Evolutionary conservation across 2,797 vertebrate genomes (phyloP).

Genomic region (Notolabrus celidotus): DNA sequence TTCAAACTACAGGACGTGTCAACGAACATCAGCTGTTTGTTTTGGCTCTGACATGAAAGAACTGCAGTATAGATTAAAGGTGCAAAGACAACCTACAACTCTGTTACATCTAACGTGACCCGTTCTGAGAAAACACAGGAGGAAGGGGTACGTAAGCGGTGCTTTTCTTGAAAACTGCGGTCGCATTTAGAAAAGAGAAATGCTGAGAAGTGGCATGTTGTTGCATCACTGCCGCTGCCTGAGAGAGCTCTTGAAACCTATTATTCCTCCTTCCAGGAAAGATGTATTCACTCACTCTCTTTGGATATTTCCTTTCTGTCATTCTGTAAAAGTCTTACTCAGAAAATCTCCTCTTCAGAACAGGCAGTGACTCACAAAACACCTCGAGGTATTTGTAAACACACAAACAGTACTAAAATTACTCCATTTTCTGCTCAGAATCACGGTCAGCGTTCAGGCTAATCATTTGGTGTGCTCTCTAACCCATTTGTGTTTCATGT

Average conservation of each 20-base stretch:
- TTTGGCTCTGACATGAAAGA: too few species aligned
- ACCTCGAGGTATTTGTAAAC: slow-evolving; percentile 21
- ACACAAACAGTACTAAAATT: slow-evolving; percentile 23
- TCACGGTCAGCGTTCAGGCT: slow-evolving; percentile 20
- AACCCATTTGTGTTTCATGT: slow-evolving; percentile 30
- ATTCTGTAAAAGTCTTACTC: slow-evolving; percentile 18
- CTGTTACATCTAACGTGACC: not conserved
- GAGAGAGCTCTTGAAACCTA: slow-evolving; percentile 16
- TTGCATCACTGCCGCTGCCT: slow-evolving; percentile 10
- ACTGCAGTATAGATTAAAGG: not conserved
- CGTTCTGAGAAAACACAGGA: not conserved
- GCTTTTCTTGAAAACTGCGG: slow-evolving; percentile 2
- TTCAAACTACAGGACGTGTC: slow-evolving; percentile 1
- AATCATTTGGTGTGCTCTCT: slow-evolving; percentile 27
- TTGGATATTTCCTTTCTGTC: slow-evolving; percentile 22
- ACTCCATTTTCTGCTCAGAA: slow-evolving; percentile 32
- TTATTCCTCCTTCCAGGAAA: slow-evolving; percentile 36
- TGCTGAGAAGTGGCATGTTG: slow-evolving; percentile 11
- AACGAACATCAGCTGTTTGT: not conserved
- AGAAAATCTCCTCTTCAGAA: slow-evolving; percentile 14
- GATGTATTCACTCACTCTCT: slow-evolving; percentile 24
- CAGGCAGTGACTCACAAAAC: slow-evolving; percentile 30
- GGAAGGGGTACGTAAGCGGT: slow-evolving; percentile 6
- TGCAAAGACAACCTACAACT: not conserved
- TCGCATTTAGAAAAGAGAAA: not conserved